These are phyloP conservation scores for Drosophila putrida DNA, from an alignment of 2,888 invertebrate species.

Conservation along the genomic window DNA sequence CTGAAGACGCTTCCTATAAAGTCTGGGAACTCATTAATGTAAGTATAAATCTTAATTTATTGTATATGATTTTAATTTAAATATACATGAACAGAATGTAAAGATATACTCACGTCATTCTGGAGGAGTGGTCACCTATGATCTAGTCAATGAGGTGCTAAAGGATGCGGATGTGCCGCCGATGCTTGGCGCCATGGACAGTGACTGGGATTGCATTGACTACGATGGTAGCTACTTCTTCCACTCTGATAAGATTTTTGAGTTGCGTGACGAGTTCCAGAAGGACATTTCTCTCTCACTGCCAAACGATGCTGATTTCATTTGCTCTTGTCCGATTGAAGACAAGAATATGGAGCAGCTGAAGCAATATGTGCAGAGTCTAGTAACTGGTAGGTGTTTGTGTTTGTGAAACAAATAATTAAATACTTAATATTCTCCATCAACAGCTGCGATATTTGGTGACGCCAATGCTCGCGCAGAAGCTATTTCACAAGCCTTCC, in stretches of 20 bases:
- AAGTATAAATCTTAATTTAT: constrained; percentile 11
- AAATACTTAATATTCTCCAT: not conserved
- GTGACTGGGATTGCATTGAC: constrained; percentile 84
- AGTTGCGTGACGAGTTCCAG: constrained; percentile 84
- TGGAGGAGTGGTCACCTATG: constrained; percentile 83
- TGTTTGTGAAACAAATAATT: not conserved
- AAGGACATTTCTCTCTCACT: constrained; percentile 73
- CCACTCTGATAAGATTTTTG: constrained; percentile 83
- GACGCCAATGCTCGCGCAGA: constrained; percentile 65
- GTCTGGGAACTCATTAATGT: constrained; percentile 85
- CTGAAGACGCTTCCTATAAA: constrained; percentile 85
- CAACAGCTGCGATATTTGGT: constrained; percentile 77
- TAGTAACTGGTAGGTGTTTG: constrained; percentile 72
- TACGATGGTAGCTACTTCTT: constrained; percentile 84
- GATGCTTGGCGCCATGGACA: constrained; percentile 83
- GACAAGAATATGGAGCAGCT: constrained; percentile 75
- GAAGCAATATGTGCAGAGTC: constrained; percentile 77
- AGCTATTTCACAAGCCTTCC: constrained; percentile 74
- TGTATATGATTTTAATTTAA: not conserved
- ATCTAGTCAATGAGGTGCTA: constrained; percentile 85
- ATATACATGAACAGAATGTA: constrained; percentile 74
- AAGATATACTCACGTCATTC: constrained; percentile 85
- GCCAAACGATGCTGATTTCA: constrained; percentile 72
- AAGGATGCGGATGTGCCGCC: constrained; percentile 84
- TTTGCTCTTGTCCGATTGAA: constrained; percentile 79